Evolutionary conservation across 2,888 invertebrate species (phyloP).

Genomic region (Cantharis lateralis): DNA sequence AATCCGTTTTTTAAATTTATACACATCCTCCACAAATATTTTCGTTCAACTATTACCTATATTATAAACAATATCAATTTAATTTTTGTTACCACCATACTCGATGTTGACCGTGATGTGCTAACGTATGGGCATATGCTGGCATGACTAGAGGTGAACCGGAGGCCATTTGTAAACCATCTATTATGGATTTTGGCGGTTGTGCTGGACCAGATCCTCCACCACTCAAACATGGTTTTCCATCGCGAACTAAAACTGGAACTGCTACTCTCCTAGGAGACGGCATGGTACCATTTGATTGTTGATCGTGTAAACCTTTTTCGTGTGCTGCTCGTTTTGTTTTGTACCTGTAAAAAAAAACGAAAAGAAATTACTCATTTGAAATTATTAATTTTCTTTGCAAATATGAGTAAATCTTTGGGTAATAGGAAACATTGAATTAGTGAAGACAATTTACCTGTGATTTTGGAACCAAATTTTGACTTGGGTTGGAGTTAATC

Average conservation of each 20-base stretch:
- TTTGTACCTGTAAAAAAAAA: slow-evolving; percentile 75
- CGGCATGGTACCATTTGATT: slow-evolving; percentile 57
- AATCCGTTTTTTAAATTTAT: neutral
- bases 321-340: slow-evolving; percentile 97
- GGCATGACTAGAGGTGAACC: slow-evolving; percentile 50
- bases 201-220: slow-evolving; percentile 43
- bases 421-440: no score
- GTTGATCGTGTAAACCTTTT: slow-evolving; percentile 73
- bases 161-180: slow-evolving; percentile 42
- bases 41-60: neutral
- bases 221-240: slow-evolving; percentile 82
- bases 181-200: slow-evolving; percentile 44
- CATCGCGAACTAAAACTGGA: slow-evolving; percentile 92
- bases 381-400: no score
- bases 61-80: slow-evolving; percentile 14
- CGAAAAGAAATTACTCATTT: no score
- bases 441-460: slow-evolving; percentile 55
- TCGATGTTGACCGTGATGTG: slow-evolving; percentile 54
- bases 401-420: no score
- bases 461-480: slow-evolving; percentile 99
- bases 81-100: slow-evolving; percentile 49
- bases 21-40: neutral
- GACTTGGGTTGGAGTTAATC: slow-evolving; percentile 95
- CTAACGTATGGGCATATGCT: slow-evolving; percentile 53
- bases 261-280: slow-evolving; percentile 93